These are phyloP conservation scores for Zingel zingel DNA, from an alignment of 2,113 vertebrate species.

Conservation along the genomic window DNA sequence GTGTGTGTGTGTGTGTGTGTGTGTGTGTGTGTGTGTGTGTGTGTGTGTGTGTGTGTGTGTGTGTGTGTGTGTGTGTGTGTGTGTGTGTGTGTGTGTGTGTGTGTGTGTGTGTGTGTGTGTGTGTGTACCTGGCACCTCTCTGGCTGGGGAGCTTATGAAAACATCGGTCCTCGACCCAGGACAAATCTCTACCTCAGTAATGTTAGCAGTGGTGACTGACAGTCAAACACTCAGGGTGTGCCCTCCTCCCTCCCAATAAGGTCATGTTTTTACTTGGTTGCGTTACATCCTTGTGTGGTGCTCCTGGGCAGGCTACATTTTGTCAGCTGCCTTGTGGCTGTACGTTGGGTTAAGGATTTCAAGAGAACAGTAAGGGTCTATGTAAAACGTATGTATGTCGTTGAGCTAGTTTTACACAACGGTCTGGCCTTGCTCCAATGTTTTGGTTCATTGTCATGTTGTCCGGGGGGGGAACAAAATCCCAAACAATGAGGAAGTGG, in stretches of 20 bases:
- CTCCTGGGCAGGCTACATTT: neutral
- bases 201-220: slow-evolving; percentile 85
- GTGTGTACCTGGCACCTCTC: slow-evolving; percentile 74
- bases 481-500: slow-evolving; percentile 13
- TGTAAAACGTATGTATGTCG: neutral
- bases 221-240: slow-evolving; percentile 80
- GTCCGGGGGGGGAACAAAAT: neutral
- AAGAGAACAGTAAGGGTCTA: neutral
- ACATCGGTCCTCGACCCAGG: slow-evolving; percentile 86
- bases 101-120: neutral
- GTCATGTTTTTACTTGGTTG: slow-evolving; percentile 5
- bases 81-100: neutral
- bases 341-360: neutral
- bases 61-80: neutral
- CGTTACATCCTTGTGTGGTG: slow-evolving; percentile 28
- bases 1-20: neutral
- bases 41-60: neutral
- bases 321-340: slow-evolving; percentile 13
- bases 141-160: slow-evolving; percentile 90
- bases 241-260: neutral
- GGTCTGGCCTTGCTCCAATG: neutral
- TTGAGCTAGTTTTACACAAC: slow-evolving; percentile 6
- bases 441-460: neutral
- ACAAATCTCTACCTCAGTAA: slow-evolving; percentile 92
- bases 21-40: neutral